Evolutionary conservation across 2,888 invertebrate species (phyloP), one percentile per base, ranked within the genome.

Genomic region (Heliconius ethilla): DNA sequence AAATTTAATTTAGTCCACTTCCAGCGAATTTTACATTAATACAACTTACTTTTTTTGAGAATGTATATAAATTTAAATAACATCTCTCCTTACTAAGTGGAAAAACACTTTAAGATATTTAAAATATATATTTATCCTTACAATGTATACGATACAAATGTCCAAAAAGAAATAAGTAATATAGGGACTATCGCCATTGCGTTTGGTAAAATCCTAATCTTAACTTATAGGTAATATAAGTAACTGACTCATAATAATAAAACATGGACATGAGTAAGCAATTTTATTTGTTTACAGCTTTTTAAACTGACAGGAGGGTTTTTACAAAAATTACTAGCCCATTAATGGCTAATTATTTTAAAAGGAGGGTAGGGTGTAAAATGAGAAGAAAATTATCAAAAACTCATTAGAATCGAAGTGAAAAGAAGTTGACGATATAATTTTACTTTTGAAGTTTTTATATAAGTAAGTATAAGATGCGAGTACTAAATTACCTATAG

Each of bases 1-100:
- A 33, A 22, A 51, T 25, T 76, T 72, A 76, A 76, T 76, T 65
- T 51, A 70, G 76, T 55, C 1, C 65, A 18, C 65, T 45, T 76
- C 70, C 76, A 67, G 18, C 33, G 27, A 33, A 70, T 76, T 33
- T 25, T 29, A 29, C 4, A 29, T 55, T 22, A 22, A 55, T 18
- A 22, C 3, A 55, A 9, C 18, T 55, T 9, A 55, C 22, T 22
- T 55, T 55, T 55, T 55, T 55, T 22, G 22, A 1, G 3, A 55
- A 55, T 9, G 9, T 22, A 55, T 18, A 18, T 9, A 55, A 22
- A 55, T 2, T 22, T 33, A 33, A 33, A 33, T 33, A 33, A n/a
- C 9, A 59, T 22, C 7, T 59, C 1, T 51, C 18, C 15, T 51
- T 51, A 5, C 51, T 51, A 51, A 51, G 18, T 22, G 18, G 18